Conservation (phyloP, 1,140 invertebrate genomes). For the Formica exsecta region DNA sequence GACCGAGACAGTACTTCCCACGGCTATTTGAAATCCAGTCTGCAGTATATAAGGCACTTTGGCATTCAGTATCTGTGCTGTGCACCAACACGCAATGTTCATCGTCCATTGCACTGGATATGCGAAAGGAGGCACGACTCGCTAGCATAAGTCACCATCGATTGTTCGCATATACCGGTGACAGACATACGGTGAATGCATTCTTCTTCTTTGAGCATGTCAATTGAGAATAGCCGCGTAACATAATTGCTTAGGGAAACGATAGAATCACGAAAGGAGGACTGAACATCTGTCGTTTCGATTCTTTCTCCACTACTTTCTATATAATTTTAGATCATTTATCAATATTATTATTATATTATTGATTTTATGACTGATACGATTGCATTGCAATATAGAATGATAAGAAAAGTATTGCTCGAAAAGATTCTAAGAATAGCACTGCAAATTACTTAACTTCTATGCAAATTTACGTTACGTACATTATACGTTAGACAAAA, state of each 20-base stretch:
- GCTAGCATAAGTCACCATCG: constrained; percentile 51
- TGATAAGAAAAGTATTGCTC: not conserved
- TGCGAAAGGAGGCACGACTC: constrained; percentile 67
- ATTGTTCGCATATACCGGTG: constrained; percentile 20
- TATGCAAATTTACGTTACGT: constrained; percentile 28
- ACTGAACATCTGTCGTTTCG: not conserved
- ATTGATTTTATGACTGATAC: not conserved
- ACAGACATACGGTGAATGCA: not conserved
- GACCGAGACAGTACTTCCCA: constrained; percentile 83
- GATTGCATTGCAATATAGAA: not conserved
- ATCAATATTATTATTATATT: not conserved
- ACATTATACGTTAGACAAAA: not conserved
- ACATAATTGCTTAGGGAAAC: constrained; percentile 43
- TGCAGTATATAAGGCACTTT: constrained; percentile 67
- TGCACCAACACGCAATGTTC: constrained; percentile 76
- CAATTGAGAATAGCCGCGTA: not conserved
- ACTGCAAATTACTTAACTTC: constrained; percentile 9
- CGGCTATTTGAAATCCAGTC: constrained; percentile 84
- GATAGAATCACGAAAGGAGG: constrained; percentile 11
- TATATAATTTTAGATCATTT: not conserved
- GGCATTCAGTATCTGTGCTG: constrained; percentile 75
- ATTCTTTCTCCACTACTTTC: not conserved
- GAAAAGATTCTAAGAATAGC: not conserved
- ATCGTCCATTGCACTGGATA: constrained; percentile 62
- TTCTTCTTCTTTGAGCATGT: constrained; percentile 7